Evolutionary conservation across 2,113 vertebrate species (phyloP).

Genomic region (Hyaena hyaena): DNA sequence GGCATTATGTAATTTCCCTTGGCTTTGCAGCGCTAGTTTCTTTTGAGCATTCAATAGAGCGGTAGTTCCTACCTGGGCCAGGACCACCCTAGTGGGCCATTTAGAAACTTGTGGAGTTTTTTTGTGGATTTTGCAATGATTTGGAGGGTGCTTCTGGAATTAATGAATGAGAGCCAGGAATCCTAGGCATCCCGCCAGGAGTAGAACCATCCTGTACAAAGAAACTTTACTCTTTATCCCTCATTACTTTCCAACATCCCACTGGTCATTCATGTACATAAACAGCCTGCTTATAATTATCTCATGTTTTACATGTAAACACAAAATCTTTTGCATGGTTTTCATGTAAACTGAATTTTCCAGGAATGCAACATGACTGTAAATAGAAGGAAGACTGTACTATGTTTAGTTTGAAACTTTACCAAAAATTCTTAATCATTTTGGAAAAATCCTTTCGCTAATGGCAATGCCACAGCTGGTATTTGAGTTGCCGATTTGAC

Average conservation of each 20-base stretch:
- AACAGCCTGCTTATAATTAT: constrained; percentile 29
- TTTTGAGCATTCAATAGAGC: background rate
- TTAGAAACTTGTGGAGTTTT: background rate
- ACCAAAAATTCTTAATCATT: constrained; percentile 39
- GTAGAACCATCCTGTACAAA: background rate
- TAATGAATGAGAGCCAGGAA: background rate
- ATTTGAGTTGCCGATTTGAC: background rate
- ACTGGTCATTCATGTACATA: background rate
- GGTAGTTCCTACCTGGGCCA: background rate
- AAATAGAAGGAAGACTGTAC: background rate
- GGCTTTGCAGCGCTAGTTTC: background rate
- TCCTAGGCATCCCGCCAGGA: background rate
- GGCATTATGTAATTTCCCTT: constrained; percentile 28
- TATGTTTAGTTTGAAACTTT: constrained; percentile 47
- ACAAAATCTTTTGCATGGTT: background rate
- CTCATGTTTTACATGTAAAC: background rate
- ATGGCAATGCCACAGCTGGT: background rate
- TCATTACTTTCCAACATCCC: background rate
- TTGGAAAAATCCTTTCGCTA: constrained; percentile 16
- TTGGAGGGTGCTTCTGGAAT: constrained; percentile 48
- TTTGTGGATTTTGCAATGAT: constrained; percentile 44
- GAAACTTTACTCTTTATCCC: background rate
- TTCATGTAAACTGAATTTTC: constrained; percentile 39
- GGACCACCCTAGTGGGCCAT: constrained; percentile 26
- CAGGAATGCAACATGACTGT: background rate